Base-by-base conservation (phyloP, 2,888 invertebrate genomes). In the Apamea monoglypha region DNA sequence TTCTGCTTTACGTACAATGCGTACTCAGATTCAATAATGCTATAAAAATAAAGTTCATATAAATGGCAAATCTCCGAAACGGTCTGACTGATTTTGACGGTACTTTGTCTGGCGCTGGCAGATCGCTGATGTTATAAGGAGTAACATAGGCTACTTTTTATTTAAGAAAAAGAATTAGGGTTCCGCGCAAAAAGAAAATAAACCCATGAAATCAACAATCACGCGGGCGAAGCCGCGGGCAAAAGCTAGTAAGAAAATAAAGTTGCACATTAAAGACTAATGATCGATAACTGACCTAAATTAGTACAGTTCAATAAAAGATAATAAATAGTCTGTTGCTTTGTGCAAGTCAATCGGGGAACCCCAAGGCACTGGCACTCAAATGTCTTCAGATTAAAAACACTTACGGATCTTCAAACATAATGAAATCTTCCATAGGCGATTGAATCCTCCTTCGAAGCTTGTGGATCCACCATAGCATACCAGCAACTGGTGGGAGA, bases 401-500 rank as follows among this genome's bases (percentile, higher is more conserved):
- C 16, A 95, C 97, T 94, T 94, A 97, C 96, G 98, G 97, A 93
- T 98, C 97, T 87, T 98, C 98, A 83, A 98, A 96, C 53, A 97
- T 79, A 79, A 97, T 97, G 78, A 98, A 97, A 64, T 97, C 97
- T 67, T 97, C 97, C 90, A 97, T 96, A 0, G 98, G 98, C 75
- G 93, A 92, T 53, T 96, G 94, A 6, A 98, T 97, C 74, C 98
- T 96, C 76, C 96, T 93, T 36, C 97, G 96, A 63, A 98, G 92
- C 92, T 98, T 98, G 88, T 97, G 94, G 1, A 98, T 94, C 97
- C 98, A 98, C 90, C 98, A 97, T 32, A 99, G 93, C 70, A 97
- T 96, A 0, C 99, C 99, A 50, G 98, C 97, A 0, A 98, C 97
- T 25, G 98, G 98, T 0, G 99, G 98, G 91, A 98, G 97, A 92